Evolutionary conservation across 2,797 vertebrate genomes (phyloP).

Genomic region (Protonibea diacanthus): DNA sequence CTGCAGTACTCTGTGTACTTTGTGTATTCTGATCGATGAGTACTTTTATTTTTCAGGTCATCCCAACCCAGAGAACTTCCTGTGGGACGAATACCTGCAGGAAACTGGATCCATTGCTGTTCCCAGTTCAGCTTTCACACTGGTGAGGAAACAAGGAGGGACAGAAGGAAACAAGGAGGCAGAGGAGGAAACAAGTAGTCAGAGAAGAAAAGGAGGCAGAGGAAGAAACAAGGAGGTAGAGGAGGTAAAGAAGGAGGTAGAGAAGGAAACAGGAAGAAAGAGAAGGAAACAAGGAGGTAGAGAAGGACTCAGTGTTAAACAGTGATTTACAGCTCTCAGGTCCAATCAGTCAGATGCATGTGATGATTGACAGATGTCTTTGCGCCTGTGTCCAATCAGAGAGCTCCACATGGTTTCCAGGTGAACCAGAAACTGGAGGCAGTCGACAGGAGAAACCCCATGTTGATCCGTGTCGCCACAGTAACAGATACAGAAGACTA

Average conservation of each 20-base stretch:
- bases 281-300: not conserved
- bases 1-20: not conserved
- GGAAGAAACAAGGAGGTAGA: not conserved
- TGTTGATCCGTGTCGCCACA: constrained; percentile 83
- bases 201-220: not conserved
- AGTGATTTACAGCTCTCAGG: not conserved
- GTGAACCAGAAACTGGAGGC: constrained; percentile 82
- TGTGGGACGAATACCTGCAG: constrained; percentile 92
- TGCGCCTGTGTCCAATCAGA: constrained; percentile 74
- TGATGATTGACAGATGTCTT: constrained; percentile 27
- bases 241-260: too few relatives aligned
- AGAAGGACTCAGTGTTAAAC: not conserved
- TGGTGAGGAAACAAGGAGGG: constrained; percentile 75
- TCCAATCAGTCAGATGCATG: constrained; percentile 9
- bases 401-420: constrained; percentile 81
- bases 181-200: not conserved
- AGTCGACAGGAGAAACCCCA: constrained; percentile 84
- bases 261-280: not conserved
- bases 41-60: constrained; percentile 78
- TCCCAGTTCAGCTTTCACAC: constrained; percentile 88
- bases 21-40: not conserved
- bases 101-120: constrained; percentile 87
- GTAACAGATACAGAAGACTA: constrained; percentile 80
- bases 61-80: constrained; percentile 88
- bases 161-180: not conserved